Base-by-base conservation (phyloP, 2,797 vertebrate genomes). In the Botia kubotai region DNA sequence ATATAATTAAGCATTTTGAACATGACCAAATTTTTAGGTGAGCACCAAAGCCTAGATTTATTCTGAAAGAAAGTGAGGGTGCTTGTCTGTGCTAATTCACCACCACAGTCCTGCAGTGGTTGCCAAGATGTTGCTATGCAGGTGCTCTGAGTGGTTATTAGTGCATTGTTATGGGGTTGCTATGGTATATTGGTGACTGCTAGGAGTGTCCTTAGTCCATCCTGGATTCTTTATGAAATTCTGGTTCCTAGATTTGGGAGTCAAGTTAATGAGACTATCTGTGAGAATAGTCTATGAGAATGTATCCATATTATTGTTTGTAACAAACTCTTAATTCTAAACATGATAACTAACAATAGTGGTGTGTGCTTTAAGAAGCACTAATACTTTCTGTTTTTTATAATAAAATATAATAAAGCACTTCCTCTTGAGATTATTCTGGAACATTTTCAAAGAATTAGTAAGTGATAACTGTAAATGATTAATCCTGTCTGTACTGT, bases 401-500 rank as follows among this genome's bases (percentile, higher is more conserved):
- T 26, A 26, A 26, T 26, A 1, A 26, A 26, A 26, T 26, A 26
- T 26, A 26, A 26, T 26, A 26, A 26, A n/a, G 17, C n/a, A 52
- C 21, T 65, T 65, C 60, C 36, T 57, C 13, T 7, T 63, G 19
- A 33, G 23, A 33, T 33, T 66, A n/a, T 39, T 66, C 14, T 39
- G 10, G 7, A 52, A 62, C 29, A 14, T 50, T 33, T 66, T 46
- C 2, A 73, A 16, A 58, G 50, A 48, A 68, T 67, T 33, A 60
- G 48, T 50, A 29, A 58, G 67, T 52, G 72, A 82, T 77, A 53
- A 65, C 50, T 63, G 60, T 50, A 23, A 79, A 82, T 72, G 26
- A 80, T 80, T 70, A 39, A 57, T 43, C 50, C 46, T 65, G 13
- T 84, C 74, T 75, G 71, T 12, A 17, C 55, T 74, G 57, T 74